A percentile compares a stretch with the other conserved stretches of the same genome.
phyloP scores from a whole-genome alignment of 2,888 invertebrate species.

The Epinotia nisella region DNA sequence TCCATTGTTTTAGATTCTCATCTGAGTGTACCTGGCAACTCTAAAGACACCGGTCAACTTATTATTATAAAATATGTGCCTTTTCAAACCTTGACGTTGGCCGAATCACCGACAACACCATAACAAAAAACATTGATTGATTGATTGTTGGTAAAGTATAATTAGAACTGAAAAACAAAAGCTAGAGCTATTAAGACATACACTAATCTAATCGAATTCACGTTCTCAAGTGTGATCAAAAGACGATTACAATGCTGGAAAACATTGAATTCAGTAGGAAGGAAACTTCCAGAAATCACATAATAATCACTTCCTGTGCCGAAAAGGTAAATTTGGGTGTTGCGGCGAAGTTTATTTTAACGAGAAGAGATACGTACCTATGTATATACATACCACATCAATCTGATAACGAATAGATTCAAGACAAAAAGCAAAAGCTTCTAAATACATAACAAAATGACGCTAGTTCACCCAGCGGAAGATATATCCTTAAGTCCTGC shows the following conservation, averaged over 20 bases:
- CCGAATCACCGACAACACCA: no score
- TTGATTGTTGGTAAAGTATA: slow-evolving; percentile 10
- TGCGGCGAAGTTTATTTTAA: not conserved
- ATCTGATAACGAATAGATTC: not conserved
- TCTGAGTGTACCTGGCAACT: no score
- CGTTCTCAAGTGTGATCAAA: not conserved
- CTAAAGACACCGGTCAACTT: no score
- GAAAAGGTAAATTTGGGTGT: not conserved
- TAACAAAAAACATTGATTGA: no score
- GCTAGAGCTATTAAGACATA: not conserved
- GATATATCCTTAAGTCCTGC: slow-evolving; percentile 6
- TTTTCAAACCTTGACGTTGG: no score
- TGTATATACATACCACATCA: not conserved
- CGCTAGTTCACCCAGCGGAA: not conserved
- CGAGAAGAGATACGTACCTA: not conserved
- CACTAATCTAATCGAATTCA: not conserved
- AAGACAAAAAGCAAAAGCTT: not conserved
- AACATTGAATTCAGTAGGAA: not conserved
- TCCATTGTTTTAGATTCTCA: no score
- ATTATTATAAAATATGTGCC: no score
- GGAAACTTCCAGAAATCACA: not conserved
- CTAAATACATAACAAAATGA: not conserved
- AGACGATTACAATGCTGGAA: not conserved
- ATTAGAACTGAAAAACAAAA: slow-evolving; percentile 15
- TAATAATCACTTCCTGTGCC: not conserved